phyloP scores from a whole-genome alignment of 2,797 vertebrate species.

The Emydoidea blandingii region DNA sequence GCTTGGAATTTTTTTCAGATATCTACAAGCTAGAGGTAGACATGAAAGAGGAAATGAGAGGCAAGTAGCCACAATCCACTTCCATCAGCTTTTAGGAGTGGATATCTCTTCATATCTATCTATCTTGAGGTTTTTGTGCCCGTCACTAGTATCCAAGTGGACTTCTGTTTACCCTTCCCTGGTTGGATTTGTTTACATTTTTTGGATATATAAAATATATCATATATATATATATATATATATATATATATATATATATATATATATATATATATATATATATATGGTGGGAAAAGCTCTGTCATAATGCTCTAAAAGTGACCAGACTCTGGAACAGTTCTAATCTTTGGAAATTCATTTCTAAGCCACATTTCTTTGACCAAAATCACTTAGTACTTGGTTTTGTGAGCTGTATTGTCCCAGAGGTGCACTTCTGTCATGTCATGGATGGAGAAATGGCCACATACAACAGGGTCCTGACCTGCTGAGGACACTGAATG shows the following conservation, averaged over 20 bases:
- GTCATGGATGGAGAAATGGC: neutral
- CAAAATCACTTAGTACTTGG: neutral
- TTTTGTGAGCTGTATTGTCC: neutral
- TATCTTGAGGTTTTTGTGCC: neutral
- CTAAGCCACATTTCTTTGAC: neutral
- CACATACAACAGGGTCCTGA: fast-evolving
- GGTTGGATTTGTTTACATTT: neutral
- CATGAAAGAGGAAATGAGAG: neutral
- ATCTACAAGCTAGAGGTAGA: neutral
- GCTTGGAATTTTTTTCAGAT: neutral
- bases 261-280: too few relatives aligned
- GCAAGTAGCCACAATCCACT: neutral
- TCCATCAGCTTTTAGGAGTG: neutral
- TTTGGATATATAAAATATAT: neutral
- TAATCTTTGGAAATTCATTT: neutral
- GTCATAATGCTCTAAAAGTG: neutral
- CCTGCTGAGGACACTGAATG: neutral
- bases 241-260: too few relatives aligned
- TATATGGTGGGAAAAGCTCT: neutral
- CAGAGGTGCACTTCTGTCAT: neutral
- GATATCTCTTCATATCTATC: neutral
- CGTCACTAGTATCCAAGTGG: neutral
- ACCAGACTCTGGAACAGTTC: neutral
- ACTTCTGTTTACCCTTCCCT: neutral
- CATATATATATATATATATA: too few relatives aligned